phyloP scores from a whole-genome alignment of 2,113 vertebrate genomes.

The Oxygymnocypris stewartii region DNA sequence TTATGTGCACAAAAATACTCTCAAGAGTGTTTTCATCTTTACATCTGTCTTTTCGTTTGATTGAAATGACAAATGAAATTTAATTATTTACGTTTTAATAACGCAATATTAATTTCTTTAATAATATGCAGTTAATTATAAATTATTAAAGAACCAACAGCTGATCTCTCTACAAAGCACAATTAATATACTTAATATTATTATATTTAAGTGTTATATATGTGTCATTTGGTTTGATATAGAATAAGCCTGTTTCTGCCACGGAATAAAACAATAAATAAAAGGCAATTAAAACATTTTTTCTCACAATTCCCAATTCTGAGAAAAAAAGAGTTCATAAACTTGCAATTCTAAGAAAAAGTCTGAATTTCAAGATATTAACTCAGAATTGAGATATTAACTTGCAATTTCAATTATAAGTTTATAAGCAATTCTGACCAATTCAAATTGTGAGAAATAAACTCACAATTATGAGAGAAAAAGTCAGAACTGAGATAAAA shows the following conservation, averaged over 20 bases:
- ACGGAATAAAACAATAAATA: neutral
- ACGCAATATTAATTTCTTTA: neutral
- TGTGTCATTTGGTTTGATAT: too few species aligned
- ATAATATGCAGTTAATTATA: neutral
- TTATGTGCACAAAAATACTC: neutral
- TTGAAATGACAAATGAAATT: neutral
- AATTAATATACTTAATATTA: slow-evolving; percentile 2
- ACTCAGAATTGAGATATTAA: too few species aligned
- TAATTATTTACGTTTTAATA: neutral
- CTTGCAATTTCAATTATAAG: too few species aligned
- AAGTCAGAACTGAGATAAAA: too few species aligned
- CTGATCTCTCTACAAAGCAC: neutral
- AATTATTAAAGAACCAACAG: neutral
- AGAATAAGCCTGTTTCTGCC: too few species aligned
- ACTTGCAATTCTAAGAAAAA: neutral
- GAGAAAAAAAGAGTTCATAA: too few species aligned
- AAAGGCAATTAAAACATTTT: too few species aligned
- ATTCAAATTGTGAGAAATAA: too few species aligned
- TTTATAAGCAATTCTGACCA: too few species aligned
- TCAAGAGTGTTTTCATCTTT: neutral
- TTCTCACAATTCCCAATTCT: too few species aligned
- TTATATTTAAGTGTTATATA: neutral
- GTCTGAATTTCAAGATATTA: too few species aligned
- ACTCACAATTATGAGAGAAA: too few species aligned
- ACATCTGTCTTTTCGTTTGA: neutral